Conservation (phyloP, 2,797 vertebrate species). For the Vultur gryphus region DNA sequence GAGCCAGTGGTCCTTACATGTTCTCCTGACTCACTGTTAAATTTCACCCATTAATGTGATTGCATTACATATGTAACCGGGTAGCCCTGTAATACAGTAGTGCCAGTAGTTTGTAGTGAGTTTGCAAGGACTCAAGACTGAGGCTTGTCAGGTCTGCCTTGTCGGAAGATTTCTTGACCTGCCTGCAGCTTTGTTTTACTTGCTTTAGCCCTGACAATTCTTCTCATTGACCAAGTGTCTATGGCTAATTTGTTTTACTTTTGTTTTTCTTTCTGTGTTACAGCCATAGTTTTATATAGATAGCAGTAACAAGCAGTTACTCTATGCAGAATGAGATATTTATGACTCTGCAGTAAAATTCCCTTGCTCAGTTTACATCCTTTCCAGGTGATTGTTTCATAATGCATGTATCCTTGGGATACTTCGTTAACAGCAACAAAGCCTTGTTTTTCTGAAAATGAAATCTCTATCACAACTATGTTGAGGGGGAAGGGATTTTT, state of each 20-base stretch:
- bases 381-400: slow-evolving; percentile 2
- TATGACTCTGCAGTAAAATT: not conserved
- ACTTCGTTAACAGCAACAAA: slow-evolving; percentile 22
- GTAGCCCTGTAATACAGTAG: not conserved
- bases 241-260: not conserved
- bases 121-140: not conserved
- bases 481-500: not conserved
- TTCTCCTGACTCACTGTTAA: not conserved
- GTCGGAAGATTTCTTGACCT: not conserved
- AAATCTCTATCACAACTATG: not conserved
- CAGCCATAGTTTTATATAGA: not conserved
- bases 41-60: not conserved
- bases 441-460: slow-evolving; percentile 26
- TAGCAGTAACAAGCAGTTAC: not conserved
- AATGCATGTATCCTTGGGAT: not conserved
- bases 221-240: not conserved
- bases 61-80: not conserved
- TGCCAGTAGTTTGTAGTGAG: not conserved
- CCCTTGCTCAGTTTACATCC: not conserved
- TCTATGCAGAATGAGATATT: not conserved
- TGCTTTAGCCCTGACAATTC: not conserved
- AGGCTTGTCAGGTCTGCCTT: not conserved
- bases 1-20: not conserved
- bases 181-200: not conserved
- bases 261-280: not conserved